phyloP scores from a whole-genome alignment of 1,140 invertebrate species.

The Ostrea edulis region DNA sequence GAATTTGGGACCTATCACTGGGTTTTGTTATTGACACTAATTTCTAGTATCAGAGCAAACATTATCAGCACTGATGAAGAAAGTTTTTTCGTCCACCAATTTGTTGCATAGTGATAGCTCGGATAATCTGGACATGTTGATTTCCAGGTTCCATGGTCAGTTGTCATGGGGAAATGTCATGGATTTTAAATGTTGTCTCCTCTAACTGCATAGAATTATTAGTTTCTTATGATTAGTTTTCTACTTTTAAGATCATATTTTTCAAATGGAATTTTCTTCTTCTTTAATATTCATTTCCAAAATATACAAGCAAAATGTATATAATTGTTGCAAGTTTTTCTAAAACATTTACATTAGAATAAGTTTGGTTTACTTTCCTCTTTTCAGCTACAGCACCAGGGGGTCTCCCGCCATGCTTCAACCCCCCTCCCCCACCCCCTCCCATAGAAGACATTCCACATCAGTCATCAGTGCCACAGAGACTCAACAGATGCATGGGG shows the following conservation, averaged over 20 bases:
- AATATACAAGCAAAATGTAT: not conserved
- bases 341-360: too few relatives aligned
- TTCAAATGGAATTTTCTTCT: not conserved
- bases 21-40: not conserved
- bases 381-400: conserved; percentile 55
- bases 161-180: not conserved
- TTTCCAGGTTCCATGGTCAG: not conserved
- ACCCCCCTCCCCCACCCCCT: conserved; percentile 73
- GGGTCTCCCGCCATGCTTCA: conserved; percentile 69
- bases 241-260: not conserved
- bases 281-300: not conserved
- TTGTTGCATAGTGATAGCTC: not conserved
- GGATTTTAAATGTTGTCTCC: not conserved
- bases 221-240: not conserved
- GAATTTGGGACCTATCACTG: not conserved
- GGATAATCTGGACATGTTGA: conserved; percentile 15
- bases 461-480: conserved; percentile 61
- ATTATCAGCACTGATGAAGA: not conserved
- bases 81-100: not conserved
- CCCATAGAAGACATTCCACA: conserved; percentile 78
- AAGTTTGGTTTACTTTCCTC: not conserved
- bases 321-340: not conserved
- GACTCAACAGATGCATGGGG: conserved; percentile 68
- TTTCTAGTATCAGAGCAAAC: not conserved
- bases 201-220: not conserved